These are phyloP conservation scores for Oryzaephilus surinamensis DNA, from an alignment of 1,140 invertebrate species.

Conservation along the genomic window DNA sequence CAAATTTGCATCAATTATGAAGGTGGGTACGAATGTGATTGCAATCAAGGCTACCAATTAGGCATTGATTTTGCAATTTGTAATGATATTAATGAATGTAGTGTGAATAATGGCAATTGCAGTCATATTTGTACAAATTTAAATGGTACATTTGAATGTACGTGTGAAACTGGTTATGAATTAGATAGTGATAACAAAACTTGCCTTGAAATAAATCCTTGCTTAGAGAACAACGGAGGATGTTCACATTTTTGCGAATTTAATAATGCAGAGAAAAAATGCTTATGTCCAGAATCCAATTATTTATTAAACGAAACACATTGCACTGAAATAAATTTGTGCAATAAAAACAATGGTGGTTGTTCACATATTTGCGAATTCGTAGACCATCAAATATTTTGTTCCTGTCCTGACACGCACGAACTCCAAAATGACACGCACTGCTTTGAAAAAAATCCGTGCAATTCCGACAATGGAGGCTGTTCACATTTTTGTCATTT, in stretches of 20 bases:
- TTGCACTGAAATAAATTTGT: constrained; percentile 35
- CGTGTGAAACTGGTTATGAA: constrained; percentile 42
- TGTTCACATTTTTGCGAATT: constrained; percentile 40
- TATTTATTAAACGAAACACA: constrained; percentile 32
- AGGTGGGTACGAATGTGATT: constrained; percentile 49
- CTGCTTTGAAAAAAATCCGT: constrained; percentile 22
- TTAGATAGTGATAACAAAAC: constrained; percentile 40
- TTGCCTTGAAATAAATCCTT: constrained; percentile 45
- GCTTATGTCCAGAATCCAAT: constrained; percentile 21
- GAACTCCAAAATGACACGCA: constrained; percentile 17
- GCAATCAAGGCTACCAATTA: constrained; percentile 43
- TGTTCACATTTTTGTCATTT: constrained; percentile 54
- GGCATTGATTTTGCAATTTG: constrained; percentile 36
- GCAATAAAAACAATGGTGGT: constrained; percentile 37
- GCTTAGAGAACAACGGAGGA: constrained; percentile 42
- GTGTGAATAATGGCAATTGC: constrained; percentile 40
- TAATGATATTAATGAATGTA: constrained; percentile 57
- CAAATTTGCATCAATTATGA: constrained; percentile 38
- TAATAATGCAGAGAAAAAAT: constrained; percentile 14
- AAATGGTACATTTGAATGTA: constrained; percentile 51
- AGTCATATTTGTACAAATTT: constrained; percentile 52
- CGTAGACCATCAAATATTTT: constrained; percentile 26
- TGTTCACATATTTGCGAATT: constrained; percentile 37
- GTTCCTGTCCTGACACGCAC: constrained; percentile 36
- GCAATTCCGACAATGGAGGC: constrained; percentile 44